Evolutionary conservation across 2,113 vertebrate species (phyloP), one percentile per base, ranked within the genome.

Genomic region (Suncus etruscus): DNA sequence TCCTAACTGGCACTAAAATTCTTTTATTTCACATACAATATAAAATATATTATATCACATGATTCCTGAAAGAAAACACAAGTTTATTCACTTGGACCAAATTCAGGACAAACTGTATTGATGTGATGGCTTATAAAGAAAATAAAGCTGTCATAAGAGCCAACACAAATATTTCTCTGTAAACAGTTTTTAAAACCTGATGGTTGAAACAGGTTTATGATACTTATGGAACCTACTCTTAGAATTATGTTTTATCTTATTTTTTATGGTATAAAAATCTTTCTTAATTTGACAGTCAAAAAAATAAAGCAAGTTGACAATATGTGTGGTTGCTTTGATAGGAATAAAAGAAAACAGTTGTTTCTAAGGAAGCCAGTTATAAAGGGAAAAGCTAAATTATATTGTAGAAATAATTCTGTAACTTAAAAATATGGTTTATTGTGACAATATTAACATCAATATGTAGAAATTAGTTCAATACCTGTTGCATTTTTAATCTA

Each of bases 31-130:
- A 90, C 78, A 80, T 78, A 83, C 20, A 92, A 84, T 76, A 82
- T 7, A 91, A 96, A 96, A 94, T 8, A 95, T 32, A 92, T 77
- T 92, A 86, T 92, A 94, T 73, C 74, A 95, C 3, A 70, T 66
- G 8, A 93, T 90, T 95, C n/a, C 76, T 87, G 63, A 48, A 95
- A 95, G 73, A 76, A 51, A 87, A n/a, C 39, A 58, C 15, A 92
- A 92, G 54, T 47, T 92, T 83, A 76, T 69, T 85, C 61, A 54
- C 18, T 94, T 87, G 54, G 4, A 25, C 47, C 61, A 15, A 91
- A 86, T 94, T 92, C 39, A 94, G 92, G 86, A 90, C 82, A 63
- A 86, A 20, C 24, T 20, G n/a, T 51, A 85, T 87, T 72, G 3
- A 88, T 83, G 51, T 18, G 78, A 54, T 73, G 58, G 29, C 66